Evolutionary conservation across 2,888 invertebrate genomes (phyloP).

Genomic region (Netelia virgata): DNA sequence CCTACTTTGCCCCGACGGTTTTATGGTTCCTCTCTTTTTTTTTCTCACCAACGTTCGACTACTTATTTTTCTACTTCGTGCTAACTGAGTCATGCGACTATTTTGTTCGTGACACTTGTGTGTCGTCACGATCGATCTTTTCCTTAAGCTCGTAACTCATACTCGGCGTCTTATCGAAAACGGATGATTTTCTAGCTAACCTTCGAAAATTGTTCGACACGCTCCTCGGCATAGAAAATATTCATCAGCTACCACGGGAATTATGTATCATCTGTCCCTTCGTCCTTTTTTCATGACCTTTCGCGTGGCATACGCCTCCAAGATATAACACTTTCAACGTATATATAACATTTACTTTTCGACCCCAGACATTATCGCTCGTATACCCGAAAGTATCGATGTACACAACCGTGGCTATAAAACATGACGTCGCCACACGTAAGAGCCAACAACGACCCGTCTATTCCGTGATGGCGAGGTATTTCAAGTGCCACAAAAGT

Average conservation of each 20-base stretch:
- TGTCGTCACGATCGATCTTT: too few relatives aligned
- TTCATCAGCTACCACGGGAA: too few relatives aligned
- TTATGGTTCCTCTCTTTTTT: not conserved
- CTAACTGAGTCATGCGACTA: not conserved
- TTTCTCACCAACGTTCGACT: not conserved
- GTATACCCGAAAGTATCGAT: slow-evolving; percentile 18
- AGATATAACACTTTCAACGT: not conserved
- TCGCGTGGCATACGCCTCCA: not conserved
- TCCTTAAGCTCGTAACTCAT: too few relatives aligned
- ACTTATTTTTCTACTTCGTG: not conserved
- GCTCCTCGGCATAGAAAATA: too few relatives aligned
- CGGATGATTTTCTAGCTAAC: too few relatives aligned
- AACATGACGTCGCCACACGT: not conserved
- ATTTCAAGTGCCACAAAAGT: slow-evolving; percentile 24
- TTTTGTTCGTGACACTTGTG: too few relatives aligned
- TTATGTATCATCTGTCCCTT: too few relatives aligned
- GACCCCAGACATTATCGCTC: not conserved
- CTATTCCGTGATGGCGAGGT: slow-evolving; percentile 25
- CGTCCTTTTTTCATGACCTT: slow-evolving; percentile 24
- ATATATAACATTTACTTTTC: slow-evolving; percentile 15
- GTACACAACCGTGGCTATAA: not conserved
- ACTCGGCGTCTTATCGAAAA: too few relatives aligned
- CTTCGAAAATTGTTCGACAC: too few relatives aligned
- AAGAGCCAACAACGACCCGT: slow-evolving; percentile 5
- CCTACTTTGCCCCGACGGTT: not conserved